Percentiles rank a stretch among this genome's conserved stretches.
Evolutionary conservation across 2,888 invertebrate species (phyloP).

Genomic region (Lomographa bimaculata): DNA sequence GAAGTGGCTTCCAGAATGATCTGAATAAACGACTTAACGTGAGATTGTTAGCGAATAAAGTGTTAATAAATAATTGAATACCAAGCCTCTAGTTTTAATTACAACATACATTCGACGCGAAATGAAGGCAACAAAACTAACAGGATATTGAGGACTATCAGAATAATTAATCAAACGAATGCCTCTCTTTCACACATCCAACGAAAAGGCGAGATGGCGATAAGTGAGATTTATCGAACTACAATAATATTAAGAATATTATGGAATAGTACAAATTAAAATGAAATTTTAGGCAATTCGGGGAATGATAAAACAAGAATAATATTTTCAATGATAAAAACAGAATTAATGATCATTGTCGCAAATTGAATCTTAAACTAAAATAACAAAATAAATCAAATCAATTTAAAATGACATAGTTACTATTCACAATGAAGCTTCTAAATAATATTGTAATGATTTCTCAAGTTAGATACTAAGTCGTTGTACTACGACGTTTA

Average conservation of each 20-base stretch:
- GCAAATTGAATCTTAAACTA: no score
- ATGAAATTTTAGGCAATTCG: no score
- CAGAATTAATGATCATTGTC: no score
- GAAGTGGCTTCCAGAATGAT: conserved; percentile 48
- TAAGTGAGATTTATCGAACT: not conserved
- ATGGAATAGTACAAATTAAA: no score
- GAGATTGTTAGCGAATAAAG: conserved; percentile 56
- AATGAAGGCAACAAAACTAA: conserved; percentile 39
- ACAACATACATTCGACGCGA: conserved; percentile 34
- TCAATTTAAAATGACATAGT: no score
- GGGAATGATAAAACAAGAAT: no score
- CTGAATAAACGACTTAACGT: conserved; percentile 35
- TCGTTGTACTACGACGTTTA: no score
- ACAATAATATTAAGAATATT: conserved; percentile 17
- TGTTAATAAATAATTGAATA: conserved; percentile 53
- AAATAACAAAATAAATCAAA: no score
- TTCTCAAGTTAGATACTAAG: no score
- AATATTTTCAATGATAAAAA: no score
- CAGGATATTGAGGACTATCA: conserved; percentile 46
- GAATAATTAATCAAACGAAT: conserved; percentile 49
- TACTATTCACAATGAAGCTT: no score
- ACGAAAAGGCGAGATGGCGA: conserved; percentile 35
- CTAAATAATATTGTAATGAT: no score
- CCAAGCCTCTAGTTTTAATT: conserved; percentile 49
- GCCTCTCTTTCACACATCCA: conserved; percentile 38